These are phyloP conservation scores for Macroteleia sp. DNA, from an alignment of 2,888 invertebrate species.

Conservation along the genomic window DNA sequence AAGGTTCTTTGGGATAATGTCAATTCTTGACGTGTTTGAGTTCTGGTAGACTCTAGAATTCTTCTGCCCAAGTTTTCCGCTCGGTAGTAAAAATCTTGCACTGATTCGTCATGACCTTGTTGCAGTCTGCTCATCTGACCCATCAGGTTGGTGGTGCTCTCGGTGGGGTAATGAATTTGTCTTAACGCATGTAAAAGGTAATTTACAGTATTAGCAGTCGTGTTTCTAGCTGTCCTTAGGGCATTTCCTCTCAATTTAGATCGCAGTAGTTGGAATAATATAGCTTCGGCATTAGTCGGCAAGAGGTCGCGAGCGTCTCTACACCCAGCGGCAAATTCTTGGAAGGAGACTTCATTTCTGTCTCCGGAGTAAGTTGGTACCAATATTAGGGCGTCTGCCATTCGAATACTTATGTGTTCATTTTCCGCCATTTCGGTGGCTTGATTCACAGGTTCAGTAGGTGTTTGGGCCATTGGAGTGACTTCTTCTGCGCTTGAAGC, in stretches of 20 bases:
- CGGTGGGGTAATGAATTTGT: neutral
- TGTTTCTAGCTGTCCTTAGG: neutral
- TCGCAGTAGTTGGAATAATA: neutral
- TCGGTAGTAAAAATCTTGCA: constrained; percentile 1
- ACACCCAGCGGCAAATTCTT: neutral
- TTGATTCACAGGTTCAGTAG: too few species aligned
- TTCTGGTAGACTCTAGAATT: neutral
- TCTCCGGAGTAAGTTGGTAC: neutral
- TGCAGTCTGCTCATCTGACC: neutral
- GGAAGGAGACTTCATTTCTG: neutral
- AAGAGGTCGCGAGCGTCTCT: neutral
- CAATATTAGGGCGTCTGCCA: neutral
- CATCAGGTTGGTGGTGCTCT: neutral
- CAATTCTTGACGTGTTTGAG: neutral
- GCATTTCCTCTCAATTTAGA: neutral
- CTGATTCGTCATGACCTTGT: neutral
- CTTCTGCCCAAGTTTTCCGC: neutral
- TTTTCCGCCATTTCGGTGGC: too few species aligned
- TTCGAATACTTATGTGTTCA: too few species aligned
- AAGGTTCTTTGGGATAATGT: neutral
- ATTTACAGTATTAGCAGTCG: neutral
- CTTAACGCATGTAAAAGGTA: neutral
- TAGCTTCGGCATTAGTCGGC: neutral
- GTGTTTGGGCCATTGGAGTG: too few species aligned
- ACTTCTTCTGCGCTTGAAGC: too few species aligned